Evolutionary conservation across 2,113 vertebrate genomes (phyloP).

Genomic region (Danionella cerebrum): DNA sequence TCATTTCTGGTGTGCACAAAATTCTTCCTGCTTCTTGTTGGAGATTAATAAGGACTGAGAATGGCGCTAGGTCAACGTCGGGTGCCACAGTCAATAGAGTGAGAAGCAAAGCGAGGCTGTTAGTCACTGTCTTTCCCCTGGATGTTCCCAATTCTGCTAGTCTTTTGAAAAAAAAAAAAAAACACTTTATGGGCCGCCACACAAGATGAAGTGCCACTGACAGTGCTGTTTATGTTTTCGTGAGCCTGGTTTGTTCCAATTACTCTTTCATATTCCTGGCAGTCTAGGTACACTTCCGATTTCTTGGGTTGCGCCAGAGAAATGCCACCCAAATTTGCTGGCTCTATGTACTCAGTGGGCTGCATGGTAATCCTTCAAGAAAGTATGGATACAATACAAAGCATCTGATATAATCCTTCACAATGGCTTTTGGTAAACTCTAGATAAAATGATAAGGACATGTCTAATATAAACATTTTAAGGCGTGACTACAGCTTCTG

Average conservation of each 20-base stretch:
- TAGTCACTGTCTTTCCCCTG: conserved; percentile 4
- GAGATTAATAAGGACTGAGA: conserved; percentile 26
- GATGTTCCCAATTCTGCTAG: conserved; percentile 7
- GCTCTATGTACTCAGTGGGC: not conserved
- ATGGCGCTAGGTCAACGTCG: conserved; percentile 7
- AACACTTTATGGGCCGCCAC: conserved; percentile 16
- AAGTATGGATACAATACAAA: conserved; percentile 9
- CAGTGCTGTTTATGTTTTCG: conserved; percentile 1
- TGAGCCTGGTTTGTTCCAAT: not conserved
- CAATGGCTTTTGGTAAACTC: too few species aligned
- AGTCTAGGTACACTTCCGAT: not conserved
- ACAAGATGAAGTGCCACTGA: conserved; percentile 20
- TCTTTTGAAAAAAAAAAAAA: conserved; percentile 11
- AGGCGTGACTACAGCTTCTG: too few species aligned
- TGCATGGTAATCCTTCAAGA: not conserved
- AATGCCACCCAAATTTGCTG: conserved; percentile 4
- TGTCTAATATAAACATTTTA: too few species aligned
- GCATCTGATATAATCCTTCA: conserved; percentile 2
- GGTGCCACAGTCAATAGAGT: not conserved
- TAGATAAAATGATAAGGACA: too few species aligned
- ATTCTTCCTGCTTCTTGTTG: conserved; percentile 7
- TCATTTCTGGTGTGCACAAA: not conserved
- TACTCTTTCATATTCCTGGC: not conserved
- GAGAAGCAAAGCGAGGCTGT: not conserved
- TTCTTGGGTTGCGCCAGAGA: not conserved